Evolutionary conservation across 2,113 vertebrate species (phyloP).

Genomic region (Melanocharis versteri): DNA sequence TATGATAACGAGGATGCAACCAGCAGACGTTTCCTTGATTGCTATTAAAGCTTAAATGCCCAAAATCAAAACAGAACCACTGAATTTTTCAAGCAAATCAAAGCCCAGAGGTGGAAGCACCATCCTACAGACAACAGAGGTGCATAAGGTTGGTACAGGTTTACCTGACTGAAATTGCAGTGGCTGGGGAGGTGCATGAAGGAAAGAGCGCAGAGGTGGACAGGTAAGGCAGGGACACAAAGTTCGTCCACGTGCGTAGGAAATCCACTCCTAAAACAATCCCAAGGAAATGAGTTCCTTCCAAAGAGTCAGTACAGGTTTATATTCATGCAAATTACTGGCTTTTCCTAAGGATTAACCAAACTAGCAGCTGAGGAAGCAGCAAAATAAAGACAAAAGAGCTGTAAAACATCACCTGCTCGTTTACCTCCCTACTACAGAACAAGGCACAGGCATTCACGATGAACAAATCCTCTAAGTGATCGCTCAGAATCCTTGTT

Average conservation of each 20-base stretch:
- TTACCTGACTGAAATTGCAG: not conserved
- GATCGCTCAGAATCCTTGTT: not conserved
- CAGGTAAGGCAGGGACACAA: not conserved
- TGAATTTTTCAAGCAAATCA: not conserved
- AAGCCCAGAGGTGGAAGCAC: not conserved
- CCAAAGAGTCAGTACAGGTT: not conserved
- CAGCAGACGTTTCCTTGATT: not conserved
- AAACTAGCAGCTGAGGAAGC: not conserved
- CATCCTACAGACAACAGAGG: accelerated
- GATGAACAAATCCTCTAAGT: not conserved
- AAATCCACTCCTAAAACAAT: not conserved
- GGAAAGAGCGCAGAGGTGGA: not conserved
- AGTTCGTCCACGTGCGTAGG: accelerated
- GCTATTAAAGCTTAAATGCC: not conserved
- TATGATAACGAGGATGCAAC: not conserved
- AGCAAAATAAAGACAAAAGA: not conserved
- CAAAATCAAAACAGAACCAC: not conserved
- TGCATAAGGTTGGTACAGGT: not conserved
- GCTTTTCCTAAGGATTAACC: not conserved
- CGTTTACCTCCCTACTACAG: not conserved
- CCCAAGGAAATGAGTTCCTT: not conserved
- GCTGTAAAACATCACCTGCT: not conserved
- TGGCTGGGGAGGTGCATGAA: accelerated
- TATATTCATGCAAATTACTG: not conserved
- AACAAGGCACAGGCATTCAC: accelerated